Conservation (phyloP, 64 coral and sea anemone genomes). For the Catalaphyllia jardinei region DNA sequence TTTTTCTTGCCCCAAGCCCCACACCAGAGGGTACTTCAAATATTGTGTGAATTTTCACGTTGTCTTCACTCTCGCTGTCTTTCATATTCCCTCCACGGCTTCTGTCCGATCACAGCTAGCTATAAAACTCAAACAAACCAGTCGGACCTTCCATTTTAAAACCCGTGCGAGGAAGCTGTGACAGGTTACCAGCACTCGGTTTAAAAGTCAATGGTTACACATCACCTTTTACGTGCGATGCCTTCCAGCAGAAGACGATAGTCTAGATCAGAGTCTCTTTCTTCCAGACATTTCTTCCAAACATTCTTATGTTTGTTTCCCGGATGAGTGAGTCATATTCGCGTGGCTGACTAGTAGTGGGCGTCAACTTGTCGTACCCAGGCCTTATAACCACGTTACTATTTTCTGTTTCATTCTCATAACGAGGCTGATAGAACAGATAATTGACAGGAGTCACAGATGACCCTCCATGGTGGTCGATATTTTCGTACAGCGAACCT, state of each 20-base stretch:
- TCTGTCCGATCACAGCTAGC: neutral
- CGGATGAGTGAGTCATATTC: neutral
- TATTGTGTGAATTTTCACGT: too few species aligned
- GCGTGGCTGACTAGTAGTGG: neutral
- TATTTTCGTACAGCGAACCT: neutral
- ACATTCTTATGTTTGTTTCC: neutral
- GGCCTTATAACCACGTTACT: constrained; percentile 1
- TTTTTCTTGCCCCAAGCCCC: too few species aligned
- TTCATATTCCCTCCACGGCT: too few species aligned
- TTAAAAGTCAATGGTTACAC: neutral
- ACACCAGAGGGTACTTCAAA: neutral
- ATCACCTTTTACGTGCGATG: neutral
- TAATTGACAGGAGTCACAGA: neutral
- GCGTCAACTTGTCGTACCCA: constrained; percentile 13
- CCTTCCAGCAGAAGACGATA: neutral
- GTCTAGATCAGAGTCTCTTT: neutral
- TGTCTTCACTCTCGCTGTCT: too few species aligned
- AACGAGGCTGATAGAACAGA: constrained; percentile 11
- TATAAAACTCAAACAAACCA: constrained; percentile 25
- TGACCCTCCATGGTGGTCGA: neutral
- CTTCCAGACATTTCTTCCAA: neutral
- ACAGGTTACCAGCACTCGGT: neutral
- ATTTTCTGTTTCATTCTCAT: constrained; percentile 16
- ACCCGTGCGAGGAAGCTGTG: neutral
- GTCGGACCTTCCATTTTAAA: constrained; percentile 11